Evolutionary conservation across 2,888 invertebrate genomes (phyloP), one percentile per base, ranked within the genome.

Genomic region (Philopedon plagiatum): DNA sequence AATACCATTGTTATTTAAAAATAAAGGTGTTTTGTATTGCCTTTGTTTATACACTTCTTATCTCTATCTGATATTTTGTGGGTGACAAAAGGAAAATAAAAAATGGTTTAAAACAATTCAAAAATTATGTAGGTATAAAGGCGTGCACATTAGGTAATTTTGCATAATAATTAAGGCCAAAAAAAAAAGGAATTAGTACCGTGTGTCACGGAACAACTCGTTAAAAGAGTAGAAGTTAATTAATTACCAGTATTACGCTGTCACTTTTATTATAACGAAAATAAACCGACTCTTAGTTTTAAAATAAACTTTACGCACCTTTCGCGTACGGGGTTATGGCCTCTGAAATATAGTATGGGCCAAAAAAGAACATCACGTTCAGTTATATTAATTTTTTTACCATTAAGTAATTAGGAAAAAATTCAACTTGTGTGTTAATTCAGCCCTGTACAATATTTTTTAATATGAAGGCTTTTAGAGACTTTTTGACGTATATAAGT

Each of bases 181-280:
- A 64, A 34, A 44, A 56, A 68, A 61, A 49, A 21, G 46, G 11
- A 62, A 63, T 49, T 71, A 49, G 49, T 49, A 37, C 15, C 37
- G 51, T 41, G 19, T 63, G 58, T 63, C 68, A 63, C 58, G 63
- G 51, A 39, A 41, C 26, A 54, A 37, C 56, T 67, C 62, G 54
- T 66, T 71, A 67, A 72, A 72, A 63, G 63, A 57, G 63, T 58
- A 58, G 57, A 71, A 68, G 67, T 58, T 66, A 72, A 72, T 72
- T 72, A 72, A 72, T 72, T 72, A 68, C 58, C 62, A 57, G 72
- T 67, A 72, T 72, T 72, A 72, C 63, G 68, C 72, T 72, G 72
- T 72, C 72, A 72, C 72, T 72, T 72, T 72, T 72, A 72, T 72
- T 68, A 72, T 72, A 72, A 72, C 72, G 72, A 72, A 72, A 72